Evolutionary conservation across 2,888 invertebrate genomes (phyloP), one percentile per base, ranked within the genome.

Genomic region (Agrochola lychnidis): DNA sequence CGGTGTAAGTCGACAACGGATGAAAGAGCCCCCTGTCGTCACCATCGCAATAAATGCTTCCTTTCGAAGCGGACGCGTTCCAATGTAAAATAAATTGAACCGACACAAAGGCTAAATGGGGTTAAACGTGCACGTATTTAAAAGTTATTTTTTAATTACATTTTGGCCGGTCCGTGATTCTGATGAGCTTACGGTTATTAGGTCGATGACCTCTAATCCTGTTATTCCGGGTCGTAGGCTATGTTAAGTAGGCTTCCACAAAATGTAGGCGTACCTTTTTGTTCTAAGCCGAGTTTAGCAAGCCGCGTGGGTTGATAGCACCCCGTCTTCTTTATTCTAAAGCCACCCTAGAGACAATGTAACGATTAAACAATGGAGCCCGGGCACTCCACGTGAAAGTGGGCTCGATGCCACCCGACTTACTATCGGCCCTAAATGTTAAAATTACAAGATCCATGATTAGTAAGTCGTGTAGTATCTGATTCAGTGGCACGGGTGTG

Each of bases 401-500:
- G 73, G 53, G 68, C 70, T 76, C 75, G 63, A 71, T n/a, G 75
- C 75, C 66, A 53, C 71, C 70, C 73, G 14, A 70, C 56, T 73
- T 68, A 78, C 84, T 69, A 82, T 78, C 79, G 74, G 66, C 57
- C 73, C 56, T 79, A 81, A 86, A 85, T 75, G 82, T 81, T 83
- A 68, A 85, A 83, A 87, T 90, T 85, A 86, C 84, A 87, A 87
- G 82, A 84, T 81, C 78, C 83, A 78, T 89, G 89, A 87, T 87
- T 87, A 89, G 86, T 79, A 78, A 88, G 86, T 82, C 76, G 73
- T 75, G 86, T 87, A 85, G 78, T 88, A 87, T 87, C 88, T 89
- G 88, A 88, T 88, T 88, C 84, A 84, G 87, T 77, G 71, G 83
- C 73, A 68, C 82, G 87, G 88, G 87, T 85, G 87, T 85, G 85